Percentiles rank a stretch among this genome's conserved stretches.
Conservation (phyloP, 2,888 invertebrate genomes). For the Sialis lutaria region DNA sequence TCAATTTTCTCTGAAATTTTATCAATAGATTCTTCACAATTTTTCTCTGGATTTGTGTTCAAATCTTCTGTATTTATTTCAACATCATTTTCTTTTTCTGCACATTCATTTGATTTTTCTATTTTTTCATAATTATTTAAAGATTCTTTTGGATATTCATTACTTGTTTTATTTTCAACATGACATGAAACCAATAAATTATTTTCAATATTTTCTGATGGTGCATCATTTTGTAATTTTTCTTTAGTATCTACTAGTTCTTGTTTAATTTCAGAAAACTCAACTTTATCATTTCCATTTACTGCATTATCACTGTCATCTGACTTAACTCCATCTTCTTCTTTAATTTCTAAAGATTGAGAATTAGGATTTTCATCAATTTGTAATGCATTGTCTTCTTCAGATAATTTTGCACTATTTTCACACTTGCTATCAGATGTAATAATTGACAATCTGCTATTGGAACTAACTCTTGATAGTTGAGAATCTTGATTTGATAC, state of each 20-base stretch:
- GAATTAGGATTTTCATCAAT: constrained; percentile 22
- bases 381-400: constrained; percentile 18
- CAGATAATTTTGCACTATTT: constrained; percentile 20
- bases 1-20: constrained; percentile 32
- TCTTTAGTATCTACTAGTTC: not conserved
- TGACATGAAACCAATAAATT: not conserved
- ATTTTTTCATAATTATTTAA: not conserved
- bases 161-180: not conserved
- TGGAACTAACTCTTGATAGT: constrained; percentile 41
- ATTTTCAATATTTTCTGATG: too few relatives aligned
- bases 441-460: constrained; percentile 34
- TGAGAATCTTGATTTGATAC: constrained; percentile 38
- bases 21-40: constrained; percentile 3
- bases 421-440: constrained; percentile 27
- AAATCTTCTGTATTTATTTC: not conserved
- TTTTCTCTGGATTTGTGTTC: constrained; percentile 1
- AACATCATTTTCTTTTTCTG: not conserved
- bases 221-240: not conserved
- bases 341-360: not conserved
- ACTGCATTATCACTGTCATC: not conserved
- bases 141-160: not conserved
- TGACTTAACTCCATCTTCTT: not conserved
- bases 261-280: not conserved
- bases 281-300: not conserved
- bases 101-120: not conserved